These are phyloP conservation scores for Uloborus plumipes DNA, from an alignment of 2,888 invertebrate species.

Conservation along the genomic window DNA sequence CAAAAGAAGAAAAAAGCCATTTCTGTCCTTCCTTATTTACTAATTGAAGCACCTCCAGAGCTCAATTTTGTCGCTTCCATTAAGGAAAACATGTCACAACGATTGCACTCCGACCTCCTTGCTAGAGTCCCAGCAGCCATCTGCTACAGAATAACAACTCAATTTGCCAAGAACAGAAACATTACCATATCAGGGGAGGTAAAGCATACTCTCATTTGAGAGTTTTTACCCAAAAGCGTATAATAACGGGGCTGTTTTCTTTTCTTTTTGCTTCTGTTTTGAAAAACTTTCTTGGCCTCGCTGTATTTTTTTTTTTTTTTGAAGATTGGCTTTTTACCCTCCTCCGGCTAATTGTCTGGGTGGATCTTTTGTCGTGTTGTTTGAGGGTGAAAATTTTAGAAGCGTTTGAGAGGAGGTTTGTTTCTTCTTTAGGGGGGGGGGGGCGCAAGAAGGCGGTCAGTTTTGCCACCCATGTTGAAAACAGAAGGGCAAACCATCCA, in stretches of 20 bases:
- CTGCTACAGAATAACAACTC: slow-evolving; percentile 31
- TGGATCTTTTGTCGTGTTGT: slow-evolving; percentile 14
- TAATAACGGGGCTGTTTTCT: slow-evolving; percentile 4
- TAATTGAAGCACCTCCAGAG: background rate
- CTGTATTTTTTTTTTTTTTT: background rate
- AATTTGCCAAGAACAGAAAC: slow-evolving; percentile 20
- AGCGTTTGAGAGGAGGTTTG: too few relatives aligned
- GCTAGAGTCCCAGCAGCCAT: background rate
- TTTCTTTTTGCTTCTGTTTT: slow-evolving; percentile 5
- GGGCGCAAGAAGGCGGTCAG: slow-evolving; percentile 2
- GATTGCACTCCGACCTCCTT: background rate
- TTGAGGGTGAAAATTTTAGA: slow-evolving; percentile 5
- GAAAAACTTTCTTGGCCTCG: background rate
- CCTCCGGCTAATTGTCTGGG: slow-evolving; percentile 29
- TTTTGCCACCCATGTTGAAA: slow-evolving; percentile 40
- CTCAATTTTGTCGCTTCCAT: background rate
- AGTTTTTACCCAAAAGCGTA: slow-evolving; percentile 14
- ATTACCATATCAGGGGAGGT: slow-evolving; percentile 21
- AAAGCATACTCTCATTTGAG: slow-evolving; percentile 9
- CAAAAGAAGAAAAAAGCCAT: too few relatives aligned
- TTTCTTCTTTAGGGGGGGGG: background rate
- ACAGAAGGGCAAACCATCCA: slow-evolving; percentile 9
- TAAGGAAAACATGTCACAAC: background rate
- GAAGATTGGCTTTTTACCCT: background rate
- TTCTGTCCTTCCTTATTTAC: background rate